Percentiles rank a stretch among this genome's conserved stretches.
These are phyloP conservation scores for Parascotia fuliginaria DNA, from an alignment of 2,888 invertebrate genomes.

Conservation along the genomic window DNA sequence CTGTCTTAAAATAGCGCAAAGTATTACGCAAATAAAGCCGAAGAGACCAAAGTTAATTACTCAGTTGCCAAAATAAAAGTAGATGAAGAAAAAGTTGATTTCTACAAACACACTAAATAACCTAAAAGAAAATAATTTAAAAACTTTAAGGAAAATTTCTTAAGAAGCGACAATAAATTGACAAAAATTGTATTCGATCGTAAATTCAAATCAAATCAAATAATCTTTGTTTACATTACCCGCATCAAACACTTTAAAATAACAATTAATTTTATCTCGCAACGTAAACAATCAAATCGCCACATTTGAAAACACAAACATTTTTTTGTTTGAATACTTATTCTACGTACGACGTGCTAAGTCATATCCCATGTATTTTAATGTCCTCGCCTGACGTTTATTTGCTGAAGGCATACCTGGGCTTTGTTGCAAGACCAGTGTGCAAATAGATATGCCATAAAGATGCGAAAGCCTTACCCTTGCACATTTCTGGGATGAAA, in stretches of 20 bases:
- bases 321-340: slow-evolving; percentile 44
- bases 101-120: too few species aligned
- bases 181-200: too few species aligned
- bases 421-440: slow-evolving; percentile 67
- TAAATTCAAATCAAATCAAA: background rate
- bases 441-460: slow-evolving; percentile 59
- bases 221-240: background rate
- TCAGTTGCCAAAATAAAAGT: too few species aligned
- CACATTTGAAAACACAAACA: slow-evolving; percentile 31
- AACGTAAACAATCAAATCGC: slow-evolving; percentile 16
- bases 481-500: slow-evolving; percentile 12
- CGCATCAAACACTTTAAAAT: slow-evolving; percentile 1
- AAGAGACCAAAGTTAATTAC: too few species aligned
- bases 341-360: slow-evolving; percentile 51
- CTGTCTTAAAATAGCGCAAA: too few species aligned
- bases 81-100: too few species aligned
- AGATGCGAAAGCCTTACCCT: slow-evolving; percentile 40
- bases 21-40: too few species aligned
- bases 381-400: slow-evolving; percentile 47
- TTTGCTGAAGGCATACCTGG: slow-evolving; percentile 67
- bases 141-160: too few species aligned
- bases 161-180: too few species aligned
- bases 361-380: slow-evolving; percentile 59
- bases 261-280: slow-evolving; percentile 35
- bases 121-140: too few species aligned